Evolutionary conservation across 2,797 vertebrate genomes (phyloP), one percentile per base, ranked within the genome.

Genomic region (Schizopygopsis pylzovi): DNA sequence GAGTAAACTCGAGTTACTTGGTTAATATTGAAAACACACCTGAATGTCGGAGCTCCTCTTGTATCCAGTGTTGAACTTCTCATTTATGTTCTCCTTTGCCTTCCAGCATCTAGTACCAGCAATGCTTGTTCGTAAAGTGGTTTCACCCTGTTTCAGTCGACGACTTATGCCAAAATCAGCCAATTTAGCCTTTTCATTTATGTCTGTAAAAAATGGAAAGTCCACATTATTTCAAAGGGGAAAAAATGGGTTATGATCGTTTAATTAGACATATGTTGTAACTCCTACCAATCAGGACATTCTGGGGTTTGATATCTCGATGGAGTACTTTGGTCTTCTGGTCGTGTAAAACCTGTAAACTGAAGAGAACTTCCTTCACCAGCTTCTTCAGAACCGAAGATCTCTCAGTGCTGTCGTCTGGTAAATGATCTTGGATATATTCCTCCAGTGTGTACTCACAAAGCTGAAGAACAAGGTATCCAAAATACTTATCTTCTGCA

Each of bases 151-250:
- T 0, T 3, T 83, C 25, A 95, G 68, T 10, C 77, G 77, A 67
- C 94, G 82, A 54, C 94, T 94, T 18, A 94, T 93, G 11, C 94
- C 93, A 91, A 94, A 94, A 82, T 94, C 93, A n/a, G 94, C 88
- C 59, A 94, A 65, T 90, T 83, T 92, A 2, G 90, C 93, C 0
- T 79, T 92, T 2, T 77, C 67, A 0, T 0, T 83, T 13, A 92
- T 90, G 91, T 93, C 93, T 95, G 71, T 4, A 75, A 54, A 6
- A 77, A 22, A 8, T 2, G 33, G 4, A 52, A 84, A 13, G 28
- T 45, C 1, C 52, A 61, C 6, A 63, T 75, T 33, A 33, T 33
- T 33, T 33, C 28, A 33, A 33, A 33, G 28, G 28, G 28, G 28
- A 33, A 33, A 33, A 33, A 33, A 33, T 33, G 28, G 28, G 28